phyloP scores from a whole-genome alignment of 2,888 invertebrate species.

The Drosophila merina region DNA sequence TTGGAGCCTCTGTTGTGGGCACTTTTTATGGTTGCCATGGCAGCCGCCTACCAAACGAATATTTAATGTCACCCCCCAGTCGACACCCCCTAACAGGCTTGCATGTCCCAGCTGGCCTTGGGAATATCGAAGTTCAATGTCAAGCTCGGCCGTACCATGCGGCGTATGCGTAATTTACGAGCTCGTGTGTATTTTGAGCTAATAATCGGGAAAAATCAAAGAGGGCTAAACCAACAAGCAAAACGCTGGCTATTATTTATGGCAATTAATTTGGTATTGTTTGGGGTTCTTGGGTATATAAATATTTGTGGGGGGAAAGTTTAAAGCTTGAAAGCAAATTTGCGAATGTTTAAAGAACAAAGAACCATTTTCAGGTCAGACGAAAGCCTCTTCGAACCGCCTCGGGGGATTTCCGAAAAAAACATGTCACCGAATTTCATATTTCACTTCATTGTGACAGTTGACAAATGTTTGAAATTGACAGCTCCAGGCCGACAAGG shows the following conservation, averaged over 20 bases:
- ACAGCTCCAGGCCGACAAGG: slow-evolving; percentile 36
- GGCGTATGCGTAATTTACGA: slow-evolving; percentile 43
- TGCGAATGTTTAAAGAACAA: slow-evolving; percentile 3
- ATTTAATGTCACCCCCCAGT: slow-evolving; percentile 57
- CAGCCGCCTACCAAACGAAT: slow-evolving; percentile 67
- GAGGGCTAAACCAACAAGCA: slow-evolving; percentile 8
- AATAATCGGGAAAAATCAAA: slow-evolving; percentile 42
- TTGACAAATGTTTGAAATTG: slow-evolving; percentile 60
- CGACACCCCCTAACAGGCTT: background rate
- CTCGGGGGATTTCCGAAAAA: slow-evolving; percentile 6
- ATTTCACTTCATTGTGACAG: slow-evolving; percentile 43
- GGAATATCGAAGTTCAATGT: slow-evolving; percentile 74
- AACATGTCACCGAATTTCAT: slow-evolving; percentile 42
- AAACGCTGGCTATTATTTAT: slow-evolving; percentile 47
- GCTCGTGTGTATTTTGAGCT: slow-evolving; percentile 28
- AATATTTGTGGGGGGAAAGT: slow-evolving; percentile 6
- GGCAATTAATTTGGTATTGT: slow-evolving; percentile 35
- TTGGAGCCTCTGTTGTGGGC: slow-evolving; percentile 37
- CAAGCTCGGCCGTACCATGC: slow-evolving; percentile 47
- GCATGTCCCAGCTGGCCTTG: slow-evolving; percentile 52
- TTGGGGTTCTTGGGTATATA: slow-evolving; percentile 1
- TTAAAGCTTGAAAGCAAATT: background rate
- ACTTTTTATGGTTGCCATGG: slow-evolving; percentile 69
- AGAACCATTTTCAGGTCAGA: slow-evolving; percentile 34
- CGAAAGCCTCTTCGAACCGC: background rate